Evolutionary conservation across 2,113 vertebrate genomes (phyloP), one percentile per base, ranked within the genome.

Genomic region (Astur gentilis): DNA sequence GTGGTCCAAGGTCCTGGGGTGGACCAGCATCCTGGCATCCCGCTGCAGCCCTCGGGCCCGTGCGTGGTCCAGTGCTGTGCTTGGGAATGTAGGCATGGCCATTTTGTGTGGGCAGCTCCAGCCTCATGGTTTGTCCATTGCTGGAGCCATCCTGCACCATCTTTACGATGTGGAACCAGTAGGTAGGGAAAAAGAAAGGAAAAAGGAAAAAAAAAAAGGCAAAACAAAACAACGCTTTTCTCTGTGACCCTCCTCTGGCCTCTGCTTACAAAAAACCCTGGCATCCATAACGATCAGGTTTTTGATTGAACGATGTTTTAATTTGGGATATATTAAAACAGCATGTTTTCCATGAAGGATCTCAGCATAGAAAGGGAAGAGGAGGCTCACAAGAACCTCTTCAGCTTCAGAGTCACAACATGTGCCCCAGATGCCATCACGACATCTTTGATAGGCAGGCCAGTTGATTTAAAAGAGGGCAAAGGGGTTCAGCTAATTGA

Each of bases 381-480:
- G 25, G 61, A 94, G 70, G 70, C 62, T 86, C 91, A 27, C 6
- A 3, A 72, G 76, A 61, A 50, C 20, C n/a, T 91, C 79, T n/a
- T 25, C 58, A 45, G 89, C 87, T 55, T 52, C 61, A 44, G 67
- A 75, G 66, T 89, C 79, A 36, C 84, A 92, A 52, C 40, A 1
- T 92, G 90, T 76, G 50, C 83, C 95, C 76, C 94, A 93, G 91
- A 84, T 95, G 83, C 84, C 97, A 86, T 47, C 87, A 65, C 3
- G 3, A 16, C 49, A 11, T 57, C 71, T 67, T 92, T 58, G 96
- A 77, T 42, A 86, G 93, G 81, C 91, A 89, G 91, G 75, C 17
- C 76, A 32, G 71, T 52, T 69, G 52, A 36, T 93, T 90, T 79
- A 12, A 58, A 79, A 61, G 93, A 62, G 91, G 67, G 70, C 76